Evolutionary conservation across 2,113 vertebrate species (phyloP).

Genomic region (Rhinopomastus cyanomelas): DNA sequence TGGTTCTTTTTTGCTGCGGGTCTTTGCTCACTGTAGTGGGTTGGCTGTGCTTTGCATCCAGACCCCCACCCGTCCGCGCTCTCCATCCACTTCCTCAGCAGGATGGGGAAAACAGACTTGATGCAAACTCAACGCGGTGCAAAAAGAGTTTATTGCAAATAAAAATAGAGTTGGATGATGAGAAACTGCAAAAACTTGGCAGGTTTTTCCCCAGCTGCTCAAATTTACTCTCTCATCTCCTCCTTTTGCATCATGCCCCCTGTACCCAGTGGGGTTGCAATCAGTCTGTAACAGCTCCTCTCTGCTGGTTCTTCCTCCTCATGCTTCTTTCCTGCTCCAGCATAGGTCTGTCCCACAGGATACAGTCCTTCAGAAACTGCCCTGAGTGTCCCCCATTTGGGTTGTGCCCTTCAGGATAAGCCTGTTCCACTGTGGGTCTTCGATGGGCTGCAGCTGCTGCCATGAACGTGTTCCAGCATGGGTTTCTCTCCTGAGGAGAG

Average conservation of each 20-base stretch:
- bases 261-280: rapidly evolving
- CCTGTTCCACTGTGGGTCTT: neutral
- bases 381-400: neutral
- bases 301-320: neutral
- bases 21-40: neutral
- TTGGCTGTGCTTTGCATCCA: rapidly evolving
- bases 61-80: neutral
- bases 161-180: neutral
- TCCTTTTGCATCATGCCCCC: neutral
- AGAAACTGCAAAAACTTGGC: neutral
- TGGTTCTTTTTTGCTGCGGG: neutral
- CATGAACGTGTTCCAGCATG: neutral
- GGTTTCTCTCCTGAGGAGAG: neutral
- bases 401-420: neutral
- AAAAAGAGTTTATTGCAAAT: neutral
- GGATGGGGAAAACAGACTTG: neutral
- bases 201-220: neutral
- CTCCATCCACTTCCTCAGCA: neutral
- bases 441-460: neutral
- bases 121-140: rapidly evolving
- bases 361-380: neutral
- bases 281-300: neutral
- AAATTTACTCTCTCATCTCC: neutral
- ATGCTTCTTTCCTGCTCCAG: neutral
- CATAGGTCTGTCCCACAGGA: neutral